Base-by-base conservation (phyloP, 2,797 vertebrate species). In the Cottoperca gobio region DNA sequence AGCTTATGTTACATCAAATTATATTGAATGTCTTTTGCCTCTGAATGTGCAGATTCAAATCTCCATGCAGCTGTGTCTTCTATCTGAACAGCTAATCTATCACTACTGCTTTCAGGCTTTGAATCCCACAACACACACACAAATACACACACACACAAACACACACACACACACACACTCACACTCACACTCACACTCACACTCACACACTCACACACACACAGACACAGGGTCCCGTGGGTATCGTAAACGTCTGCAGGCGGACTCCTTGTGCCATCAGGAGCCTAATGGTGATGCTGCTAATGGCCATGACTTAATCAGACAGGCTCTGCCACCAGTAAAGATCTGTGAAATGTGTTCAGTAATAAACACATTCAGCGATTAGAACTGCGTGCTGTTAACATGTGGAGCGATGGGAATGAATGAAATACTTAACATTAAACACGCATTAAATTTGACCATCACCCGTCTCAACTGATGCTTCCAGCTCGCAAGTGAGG, bases 401-500 rank as follows among this genome's bases (percentile, higher is more conserved):
- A 89, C 86, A 82, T 81, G 86, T 83, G 78, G 81, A 83, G 72
- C 66, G 31, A 62, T 65, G 75, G 70, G 62, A 76, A 76, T 35
- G 42, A 57, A 76, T 66, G 40, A 19, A 82, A 85, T 81, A 63
- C 75, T 86, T 85, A 73, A 84, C 83, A 84, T 84, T 72, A 81
- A 90, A 87, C 61, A 9, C 73, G 43, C 69, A 84, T 88, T 88
- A 78, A 86, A 68, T 64, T 64, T 67, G 66, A 55, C 39, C 35
- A 21, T 59, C 71, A 46, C 50, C 64, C 39, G 1, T 92, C 61
- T 62, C 93, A 94, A 95, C 95, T 94, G 95, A 96, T 96, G 94
- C 95, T 95, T 95, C 93, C 95, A 91, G 93, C 94, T 94, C 91
- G 5, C 2, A 87, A 87, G 93, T 26, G 35, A 50, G 52, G 19